Percentiles rank a stretch among this genome's conserved stretches.
Conservation (phyloP, 2,888 invertebrate species). For the Leucania comma region DNA sequence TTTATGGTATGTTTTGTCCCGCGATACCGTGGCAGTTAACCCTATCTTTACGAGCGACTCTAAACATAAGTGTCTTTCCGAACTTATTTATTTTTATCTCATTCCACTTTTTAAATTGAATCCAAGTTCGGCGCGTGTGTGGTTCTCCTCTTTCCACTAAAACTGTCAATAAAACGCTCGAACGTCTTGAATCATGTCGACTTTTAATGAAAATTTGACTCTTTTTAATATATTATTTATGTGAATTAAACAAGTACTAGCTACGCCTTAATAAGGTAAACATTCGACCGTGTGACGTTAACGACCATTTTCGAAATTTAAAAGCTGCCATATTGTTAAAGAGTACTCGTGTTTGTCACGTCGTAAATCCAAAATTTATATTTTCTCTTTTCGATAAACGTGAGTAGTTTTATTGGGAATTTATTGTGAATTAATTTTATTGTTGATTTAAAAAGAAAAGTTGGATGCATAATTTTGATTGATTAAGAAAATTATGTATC, state of each 20-base stretch:
- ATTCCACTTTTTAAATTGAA: slow-evolving; percentile 90
- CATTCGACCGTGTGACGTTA: slow-evolving; percentile 77
- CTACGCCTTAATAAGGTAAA: slow-evolving; percentile 82
- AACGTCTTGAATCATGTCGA: slow-evolving; percentile 80
- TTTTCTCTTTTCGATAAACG: slow-evolving; percentile 65
- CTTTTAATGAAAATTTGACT: slow-evolving; percentile 88
- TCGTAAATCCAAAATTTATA: slow-evolving; percentile 81
- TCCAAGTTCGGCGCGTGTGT: slow-evolving; percentile 88
- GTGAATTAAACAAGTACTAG: slow-evolving; percentile 83
- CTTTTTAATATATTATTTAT: slow-evolving; percentile 85
- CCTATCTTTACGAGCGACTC: slow-evolving; percentile 90
- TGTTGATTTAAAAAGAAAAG: slow-evolving; percentile 64
- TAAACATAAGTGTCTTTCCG: slow-evolving; percentile 90
- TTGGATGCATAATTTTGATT: slow-evolving; percentile 50
- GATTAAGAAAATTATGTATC: slow-evolving; percentile 56
- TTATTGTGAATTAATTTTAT: slow-evolving; percentile 69
- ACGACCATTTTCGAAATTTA: slow-evolving; percentile 82
- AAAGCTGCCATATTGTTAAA: slow-evolving; percentile 76
- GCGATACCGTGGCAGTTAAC: slow-evolving; percentile 89
- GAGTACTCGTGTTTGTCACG: slow-evolving; percentile 80
- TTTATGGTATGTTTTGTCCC: slow-evolving; percentile 90
- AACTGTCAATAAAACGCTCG: slow-evolving; percentile 88
- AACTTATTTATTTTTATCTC: slow-evolving; percentile 91
- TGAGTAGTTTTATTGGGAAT: slow-evolving; percentile 61
- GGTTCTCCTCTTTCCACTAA: slow-evolving; percentile 84